Conservation (phyloP, 1,140 invertebrate genomes). For the Ctenoplectra terminalis region DNA sequence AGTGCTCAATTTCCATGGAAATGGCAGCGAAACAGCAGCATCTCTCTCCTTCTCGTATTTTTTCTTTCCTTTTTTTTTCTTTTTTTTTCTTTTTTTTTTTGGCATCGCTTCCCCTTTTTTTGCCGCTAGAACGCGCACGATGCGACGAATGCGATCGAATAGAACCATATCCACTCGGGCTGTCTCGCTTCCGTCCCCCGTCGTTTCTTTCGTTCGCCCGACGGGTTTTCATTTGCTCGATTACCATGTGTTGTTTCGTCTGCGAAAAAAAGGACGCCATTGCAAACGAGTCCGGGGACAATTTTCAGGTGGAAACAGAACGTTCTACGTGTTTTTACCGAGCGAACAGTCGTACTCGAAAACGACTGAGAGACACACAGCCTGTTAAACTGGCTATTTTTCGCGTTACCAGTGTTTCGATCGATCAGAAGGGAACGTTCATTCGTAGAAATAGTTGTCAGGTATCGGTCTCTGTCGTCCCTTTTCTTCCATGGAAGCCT, state of each 20-base stretch:
- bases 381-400: conserved; percentile 27
- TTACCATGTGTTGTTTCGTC: conserved; percentile 56
- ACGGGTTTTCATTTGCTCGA: conserved; percentile 64
- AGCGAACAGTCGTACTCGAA: neutral
- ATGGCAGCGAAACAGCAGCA: conserved; percentile 53
- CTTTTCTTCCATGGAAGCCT: neutral
- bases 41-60: neutral
- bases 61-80: neutral
- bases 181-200: conserved; percentile 28
- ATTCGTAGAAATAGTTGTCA: conserved; percentile 8
- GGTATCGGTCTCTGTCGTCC: neutral
- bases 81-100: conserved; percentile 1
- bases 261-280: conserved; percentile 23
- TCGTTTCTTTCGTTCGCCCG: conserved; percentile 41
- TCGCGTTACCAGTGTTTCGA: conserved; percentile 26
- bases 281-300: neutral
- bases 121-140: conserved; percentile 28
- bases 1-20: conserved; percentile 65
- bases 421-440: neutral
- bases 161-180: conserved; percentile 28
- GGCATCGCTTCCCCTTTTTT: conserved; percentile 3
- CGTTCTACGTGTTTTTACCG: conserved; percentile 27
- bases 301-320: conserved; percentile 34
- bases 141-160: conserved; percentile 52
- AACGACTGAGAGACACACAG: neutral